Evolutionary conservation across 2,888 invertebrate species (phyloP), one percentile per base, ranked within the genome.

Genomic region (Apodemia hepburni): DNA sequence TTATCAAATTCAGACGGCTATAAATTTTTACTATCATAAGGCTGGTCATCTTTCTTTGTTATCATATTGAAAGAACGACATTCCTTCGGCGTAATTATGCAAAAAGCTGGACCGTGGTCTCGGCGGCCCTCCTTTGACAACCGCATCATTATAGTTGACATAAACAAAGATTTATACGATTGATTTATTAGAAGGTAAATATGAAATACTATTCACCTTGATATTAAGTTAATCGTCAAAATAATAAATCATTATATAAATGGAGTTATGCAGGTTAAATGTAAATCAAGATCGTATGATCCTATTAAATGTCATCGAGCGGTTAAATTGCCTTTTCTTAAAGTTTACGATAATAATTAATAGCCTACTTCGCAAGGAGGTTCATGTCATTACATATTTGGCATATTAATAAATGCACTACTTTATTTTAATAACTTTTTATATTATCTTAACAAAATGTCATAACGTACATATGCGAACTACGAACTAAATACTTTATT

Each of bases 1-100:
- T 68, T 66, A 47, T 47, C 47, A 64, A 66, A 66, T 68, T 69
- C 65, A 73, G 75, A 73, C 74, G 66, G 75, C 79, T 72, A 85
- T 85, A 86, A 85, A 83, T 87, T 81, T 81, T 73, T 74, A 71
- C 78, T 77, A 79, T 85, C 81, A 84, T 85, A 85, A 74, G 81
- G 80, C 78, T 79, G 83, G 85, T 87, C 83, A 88, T 87, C 82
- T 88, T 88, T 84, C 82, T 88, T 90, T 89, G 85, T 89, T 88
- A 88, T 87, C 77, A 89, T 87, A 85, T 88, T 84, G 84, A 81
- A 83, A 77, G 81, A 81, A 80, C 85, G 82, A 78, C 86, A 89
- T 91, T 90, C 89, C 86, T 79, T 80, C 77, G 78, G 73, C 77
- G 76, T 88, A 87, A 90, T 90, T 90, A 90, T 90, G 90, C 88